phyloP scores from a whole-genome alignment of 2,888 invertebrate species.

The Plebejus anna region DNA sequence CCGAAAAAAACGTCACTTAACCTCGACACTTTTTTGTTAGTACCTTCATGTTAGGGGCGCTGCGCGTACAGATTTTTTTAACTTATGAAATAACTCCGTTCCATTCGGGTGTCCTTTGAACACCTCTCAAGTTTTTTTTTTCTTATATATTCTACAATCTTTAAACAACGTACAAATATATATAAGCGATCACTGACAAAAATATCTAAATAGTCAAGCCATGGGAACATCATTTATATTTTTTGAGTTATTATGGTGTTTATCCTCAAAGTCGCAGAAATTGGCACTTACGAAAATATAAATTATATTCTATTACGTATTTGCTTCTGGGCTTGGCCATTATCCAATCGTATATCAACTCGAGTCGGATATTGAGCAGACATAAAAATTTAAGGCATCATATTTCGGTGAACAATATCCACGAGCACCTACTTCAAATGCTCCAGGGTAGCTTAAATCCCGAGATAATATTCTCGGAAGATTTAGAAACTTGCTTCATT shows the following conservation, averaged over 20 bases:
- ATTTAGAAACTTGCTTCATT: constrained; percentile 31
- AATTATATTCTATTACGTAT: constrained; percentile 10
- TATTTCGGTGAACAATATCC: constrained; percentile 16
- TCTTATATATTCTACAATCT: not conserved
- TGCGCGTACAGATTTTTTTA: too few species aligned
- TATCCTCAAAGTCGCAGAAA: not conserved
- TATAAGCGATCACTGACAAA: not conserved
- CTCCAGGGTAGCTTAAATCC: constrained; percentile 13
- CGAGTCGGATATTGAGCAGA: constrained; percentile 15
- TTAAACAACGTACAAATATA: too few species aligned
- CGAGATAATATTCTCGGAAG: constrained; percentile 27
- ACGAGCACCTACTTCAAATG: constrained; percentile 10
- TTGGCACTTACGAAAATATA: constrained; percentile 12
- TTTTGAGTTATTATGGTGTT: not conserved
- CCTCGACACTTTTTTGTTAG: too few species aligned
- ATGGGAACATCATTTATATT: not conserved
- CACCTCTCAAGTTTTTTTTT: too few species aligned
- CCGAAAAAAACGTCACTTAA: too few species aligned
- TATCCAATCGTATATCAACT: constrained; percentile 15
- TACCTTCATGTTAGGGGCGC: too few species aligned
- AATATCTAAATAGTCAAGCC: not conserved
- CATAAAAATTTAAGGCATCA: constrained; percentile 23
- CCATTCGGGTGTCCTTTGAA: too few species aligned
- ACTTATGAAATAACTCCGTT: too few species aligned
- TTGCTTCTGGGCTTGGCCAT: constrained; percentile 7